Evolutionary conservation across 2,888 invertebrate species (phyloP).

Genomic region (Drosophila leonis): DNA sequence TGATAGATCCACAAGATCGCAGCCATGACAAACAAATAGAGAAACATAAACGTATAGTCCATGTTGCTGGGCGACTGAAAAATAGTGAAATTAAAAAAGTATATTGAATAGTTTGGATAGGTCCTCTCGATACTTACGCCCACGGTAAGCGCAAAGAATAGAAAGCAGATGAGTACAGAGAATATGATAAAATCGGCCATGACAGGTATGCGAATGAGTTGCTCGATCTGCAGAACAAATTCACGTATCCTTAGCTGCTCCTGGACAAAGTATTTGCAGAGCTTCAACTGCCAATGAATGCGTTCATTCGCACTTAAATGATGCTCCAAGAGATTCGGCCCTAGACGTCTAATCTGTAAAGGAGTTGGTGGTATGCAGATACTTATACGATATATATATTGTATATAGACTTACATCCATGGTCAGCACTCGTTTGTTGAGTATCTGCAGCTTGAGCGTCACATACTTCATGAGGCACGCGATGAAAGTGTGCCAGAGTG

Average conservation of each 20-base stretch:
- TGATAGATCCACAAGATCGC: constrained; percentile 78
- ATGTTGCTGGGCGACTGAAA: constrained; percentile 67
- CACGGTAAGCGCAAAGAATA: constrained; percentile 69
- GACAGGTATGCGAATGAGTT: constrained; percentile 72
- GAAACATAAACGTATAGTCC: constrained; percentile 73
- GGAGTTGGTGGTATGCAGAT: neutral
- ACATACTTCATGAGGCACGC: constrained; percentile 77
- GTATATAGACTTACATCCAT: constrained; percentile 75
- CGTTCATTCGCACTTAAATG: constrained; percentile 21
- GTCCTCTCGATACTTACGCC: constrained; percentile 60
- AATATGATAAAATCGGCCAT: constrained; percentile 80
- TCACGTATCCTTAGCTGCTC: constrained; percentile 70
- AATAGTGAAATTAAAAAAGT: neutral
- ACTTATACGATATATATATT: neutral
- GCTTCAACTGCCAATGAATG: constrained; percentile 53
- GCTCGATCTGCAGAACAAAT: constrained; percentile 63
- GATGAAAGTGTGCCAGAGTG: constrained; percentile 81
- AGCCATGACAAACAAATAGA: constrained; percentile 75
- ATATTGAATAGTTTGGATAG: neutral
- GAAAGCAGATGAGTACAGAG: constrained; percentile 78
- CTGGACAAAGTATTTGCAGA: constrained; percentile 64
- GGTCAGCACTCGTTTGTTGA: constrained; percentile 61
- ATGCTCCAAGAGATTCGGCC: neutral
- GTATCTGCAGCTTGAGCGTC: constrained; percentile 67
- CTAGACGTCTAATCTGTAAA: constrained; percentile 43